These are phyloP conservation scores for Ibycter americanus DNA, from an alignment of 2,797 vertebrate species.

Conservation along the genomic window DNA sequence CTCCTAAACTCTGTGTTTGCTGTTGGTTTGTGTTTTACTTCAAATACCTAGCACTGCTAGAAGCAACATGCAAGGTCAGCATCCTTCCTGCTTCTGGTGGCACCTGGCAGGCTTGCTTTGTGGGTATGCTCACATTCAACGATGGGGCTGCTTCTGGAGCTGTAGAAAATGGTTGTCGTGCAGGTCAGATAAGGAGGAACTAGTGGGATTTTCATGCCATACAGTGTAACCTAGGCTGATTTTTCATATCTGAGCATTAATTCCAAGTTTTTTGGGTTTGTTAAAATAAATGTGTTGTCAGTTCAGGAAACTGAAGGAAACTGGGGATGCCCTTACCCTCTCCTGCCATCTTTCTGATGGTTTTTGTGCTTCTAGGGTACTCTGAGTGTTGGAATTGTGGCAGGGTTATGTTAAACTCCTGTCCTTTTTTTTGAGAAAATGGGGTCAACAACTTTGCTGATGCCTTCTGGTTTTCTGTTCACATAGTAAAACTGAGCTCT, in stretches of 20 bases:
- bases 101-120: not conserved
- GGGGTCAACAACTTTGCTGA: rapidly evolving
- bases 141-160: not conserved
- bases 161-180: not conserved
- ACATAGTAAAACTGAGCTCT: not conserved
- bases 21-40: not conserved
- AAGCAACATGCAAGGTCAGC: not conserved
- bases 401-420: not conserved
- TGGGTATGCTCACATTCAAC: rapidly evolving
- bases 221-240: not conserved
- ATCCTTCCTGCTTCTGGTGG: not conserved
- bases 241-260: not conserved
- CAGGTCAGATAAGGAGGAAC: not conserved
- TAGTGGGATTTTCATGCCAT: not conserved
- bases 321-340: not conserved
- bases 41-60: not conserved
- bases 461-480: not conserved
- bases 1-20: not conserved
- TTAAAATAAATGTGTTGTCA: not conserved
- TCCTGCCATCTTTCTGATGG: not conserved
- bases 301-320: not conserved
- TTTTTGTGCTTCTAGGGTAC: not conserved
- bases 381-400: not conserved
- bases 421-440: not conserved
- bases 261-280: not conserved